Conservation (phyloP, 2,888 invertebrate species). For the Spisula solida region DNA sequence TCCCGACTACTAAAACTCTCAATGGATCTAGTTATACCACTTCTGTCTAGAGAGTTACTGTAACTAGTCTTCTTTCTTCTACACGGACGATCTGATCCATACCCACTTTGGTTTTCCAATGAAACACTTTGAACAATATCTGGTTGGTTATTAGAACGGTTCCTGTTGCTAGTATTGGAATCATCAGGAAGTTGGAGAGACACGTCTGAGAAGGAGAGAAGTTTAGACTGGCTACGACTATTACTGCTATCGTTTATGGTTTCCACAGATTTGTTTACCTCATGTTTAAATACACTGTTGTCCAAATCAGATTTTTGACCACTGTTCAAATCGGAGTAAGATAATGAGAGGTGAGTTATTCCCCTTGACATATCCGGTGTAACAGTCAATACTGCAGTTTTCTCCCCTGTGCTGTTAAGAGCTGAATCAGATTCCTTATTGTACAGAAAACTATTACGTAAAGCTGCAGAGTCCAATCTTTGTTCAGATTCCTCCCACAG, state of each 20-base stretch:
- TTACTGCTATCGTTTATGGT: constrained; percentile 37
- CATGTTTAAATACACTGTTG: constrained; percentile 39
- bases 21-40: constrained; percentile 30
- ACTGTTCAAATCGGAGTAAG: constrained; percentile 56
- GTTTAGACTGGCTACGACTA: constrained; percentile 40
- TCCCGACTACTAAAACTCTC: constrained; percentile 57
- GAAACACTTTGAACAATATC: constrained; percentile 44
- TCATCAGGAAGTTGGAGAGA: constrained; percentile 66
- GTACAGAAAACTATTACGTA: constrained; percentile 32
- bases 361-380: constrained; percentile 58
- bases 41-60: neutral
- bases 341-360: constrained; percentile 65
- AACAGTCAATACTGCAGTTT: constrained; percentile 41
- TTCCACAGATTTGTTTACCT: constrained; percentile 47
- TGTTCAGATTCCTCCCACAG: constrained; percentile 74
- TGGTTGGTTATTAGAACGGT: constrained; percentile 32
- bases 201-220: constrained; percentile 63
- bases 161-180: constrained; percentile 39
- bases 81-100: neutral
- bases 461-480: constrained; percentile 32
- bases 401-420: constrained; percentile 32
- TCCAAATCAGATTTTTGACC: constrained; percentile 17
- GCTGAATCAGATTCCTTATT: constrained; percentile 24
- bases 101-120: neutral
- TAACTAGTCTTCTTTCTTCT: neutral